A percentile compares a stretch with the other conserved stretches of the same genome.
These are phyloP conservation scores for Stegophylla sp. DNA, from an alignment of 2,888 invertebrate species.

Conservation along the genomic window DNA sequence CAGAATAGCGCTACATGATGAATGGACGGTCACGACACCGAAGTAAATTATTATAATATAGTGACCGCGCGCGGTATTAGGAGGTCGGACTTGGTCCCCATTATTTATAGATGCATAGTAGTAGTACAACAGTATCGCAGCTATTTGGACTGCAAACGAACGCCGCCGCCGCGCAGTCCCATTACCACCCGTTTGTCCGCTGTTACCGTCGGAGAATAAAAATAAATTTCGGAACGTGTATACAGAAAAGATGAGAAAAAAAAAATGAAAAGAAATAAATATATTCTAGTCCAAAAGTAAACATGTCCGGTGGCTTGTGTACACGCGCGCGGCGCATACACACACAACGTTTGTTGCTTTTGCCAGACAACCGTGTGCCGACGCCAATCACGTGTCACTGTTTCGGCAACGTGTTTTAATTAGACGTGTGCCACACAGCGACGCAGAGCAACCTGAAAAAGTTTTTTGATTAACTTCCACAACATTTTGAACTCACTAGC, in stretches of 20 bases:
- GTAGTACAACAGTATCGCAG: background rate
- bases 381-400: conserved; percentile 44
- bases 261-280: background rate
- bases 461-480: background rate
- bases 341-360: conserved; percentile 34
- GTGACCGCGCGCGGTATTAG: conserved; percentile 7
- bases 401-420: conserved; percentile 30
- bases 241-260: background rate
- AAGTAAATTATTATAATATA: background rate
- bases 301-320: conserved; percentile 24
- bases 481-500: background rate
- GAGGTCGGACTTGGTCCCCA: background rate
- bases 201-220: conserved; percentile 25
- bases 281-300: conserved; percentile 38
- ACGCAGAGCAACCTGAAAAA: background rate
- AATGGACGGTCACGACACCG: background rate
- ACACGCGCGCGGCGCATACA: background rate
- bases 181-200: background rate
- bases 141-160: conserved; percentile 7
- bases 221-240: conserved; percentile 20
- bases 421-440: background rate
- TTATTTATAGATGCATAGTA: conserved; percentile 38
- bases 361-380: conserved; percentile 47
- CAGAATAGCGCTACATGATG: background rate
- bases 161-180: background rate